Conservation (phyloP, 2,797 vertebrate genomes). For the Bryconaethiops microstoma region DNA sequence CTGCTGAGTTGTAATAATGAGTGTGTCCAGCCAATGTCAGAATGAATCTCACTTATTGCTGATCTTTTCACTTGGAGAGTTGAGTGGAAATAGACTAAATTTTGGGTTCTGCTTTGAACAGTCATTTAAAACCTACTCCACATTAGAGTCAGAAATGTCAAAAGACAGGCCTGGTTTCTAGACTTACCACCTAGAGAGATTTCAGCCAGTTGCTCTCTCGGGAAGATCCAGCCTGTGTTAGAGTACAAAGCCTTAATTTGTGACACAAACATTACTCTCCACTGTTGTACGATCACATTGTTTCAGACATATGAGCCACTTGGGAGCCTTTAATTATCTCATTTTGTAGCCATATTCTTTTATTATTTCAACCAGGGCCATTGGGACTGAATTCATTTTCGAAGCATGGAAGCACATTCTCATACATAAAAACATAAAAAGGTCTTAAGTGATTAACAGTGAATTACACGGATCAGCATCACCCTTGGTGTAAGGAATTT, state of each 20-base stretch:
- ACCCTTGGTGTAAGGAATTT: conserved; percentile 10
- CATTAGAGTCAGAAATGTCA: conserved; percentile 31
- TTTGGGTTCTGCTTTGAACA: conserved; percentile 1
- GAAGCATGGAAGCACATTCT: not conserved
- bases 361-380: conserved; percentile 11
- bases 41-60: conserved; percentile 23
- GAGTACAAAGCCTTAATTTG: not conserved
- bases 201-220: not conserved
- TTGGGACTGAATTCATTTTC: conserved; percentile 14
- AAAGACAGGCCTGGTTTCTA: conserved; percentile 5
- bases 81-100: conserved; percentile 26
- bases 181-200: not conserved
- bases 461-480: conserved; percentile 27
- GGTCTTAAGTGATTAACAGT: conserved; percentile 26
- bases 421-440: conserved; percentile 31
- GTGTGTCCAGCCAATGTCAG: conserved; percentile 11
- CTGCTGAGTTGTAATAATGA: not conserved
- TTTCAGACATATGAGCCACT: conserved; percentile 26
- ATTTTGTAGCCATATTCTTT: not conserved
- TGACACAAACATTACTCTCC: not conserved
- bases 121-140: conserved; percentile 5
- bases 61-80: conserved; percentile 32
- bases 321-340: conserved; percentile 4
- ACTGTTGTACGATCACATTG: conserved; percentile 15
- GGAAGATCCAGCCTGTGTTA: not conserved